These are phyloP conservation scores for Papilio xuthus DNA, from an alignment of 1,140 invertebrate genomes.

Conservation along the genomic window DNA sequence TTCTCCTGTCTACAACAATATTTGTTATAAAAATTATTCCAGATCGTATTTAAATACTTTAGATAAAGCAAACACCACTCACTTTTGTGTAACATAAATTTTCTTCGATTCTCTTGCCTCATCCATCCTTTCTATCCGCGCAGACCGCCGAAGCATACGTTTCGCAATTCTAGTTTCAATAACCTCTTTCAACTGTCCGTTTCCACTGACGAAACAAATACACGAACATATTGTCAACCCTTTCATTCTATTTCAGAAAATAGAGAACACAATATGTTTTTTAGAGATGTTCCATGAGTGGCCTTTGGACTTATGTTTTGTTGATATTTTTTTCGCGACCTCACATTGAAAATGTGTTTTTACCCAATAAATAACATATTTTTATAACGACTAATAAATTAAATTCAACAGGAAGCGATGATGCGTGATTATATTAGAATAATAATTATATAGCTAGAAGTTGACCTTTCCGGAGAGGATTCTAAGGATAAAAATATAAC, in stretches of 20 bases:
- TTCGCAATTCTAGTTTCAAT: neutral
- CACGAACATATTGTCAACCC: too few species aligned
- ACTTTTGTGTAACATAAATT: neutral
- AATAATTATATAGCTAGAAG: conserved; percentile 38
- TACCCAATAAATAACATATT: conserved; percentile 22
- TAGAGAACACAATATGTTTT: too few species aligned
- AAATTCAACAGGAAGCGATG: conserved; percentile 36
- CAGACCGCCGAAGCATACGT: neutral
- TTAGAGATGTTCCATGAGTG: too few species aligned
- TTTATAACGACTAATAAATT: conserved; percentile 24
- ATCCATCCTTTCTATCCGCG: neutral
- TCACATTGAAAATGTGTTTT: neutral
- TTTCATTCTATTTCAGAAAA: too few species aligned
- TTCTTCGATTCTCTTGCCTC: neutral
- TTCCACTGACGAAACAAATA: neutral
- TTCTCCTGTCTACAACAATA: neutral
- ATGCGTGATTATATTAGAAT: conserved; percentile 37
- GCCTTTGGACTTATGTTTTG: neutral
- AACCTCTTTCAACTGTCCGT: neutral
- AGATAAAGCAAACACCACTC: neutral
- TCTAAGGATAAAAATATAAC: neutral
- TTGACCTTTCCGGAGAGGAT: conserved; percentile 31
- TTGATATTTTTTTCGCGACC: neutral
- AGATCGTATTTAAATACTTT: neutral
- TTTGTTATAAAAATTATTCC: neutral